Percentiles rank a stretch among this genome's conserved stretches.
phyloP scores from a whole-genome alignment of 2,797 vertebrate genomes.

The Amazona finschi region DNA sequence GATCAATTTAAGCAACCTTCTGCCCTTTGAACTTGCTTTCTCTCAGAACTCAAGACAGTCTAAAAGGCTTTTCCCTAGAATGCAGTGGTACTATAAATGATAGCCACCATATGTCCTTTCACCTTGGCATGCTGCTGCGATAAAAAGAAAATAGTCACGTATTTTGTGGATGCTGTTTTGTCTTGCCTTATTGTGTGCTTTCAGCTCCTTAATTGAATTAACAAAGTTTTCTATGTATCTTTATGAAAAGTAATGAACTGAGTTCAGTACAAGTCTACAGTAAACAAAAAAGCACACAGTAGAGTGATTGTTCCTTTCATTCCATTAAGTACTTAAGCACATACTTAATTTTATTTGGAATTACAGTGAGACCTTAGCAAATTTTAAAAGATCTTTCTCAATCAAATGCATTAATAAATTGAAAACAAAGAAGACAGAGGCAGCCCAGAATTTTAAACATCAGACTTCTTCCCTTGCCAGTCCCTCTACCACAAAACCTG shows the following conservation, averaged over 20 bases:
- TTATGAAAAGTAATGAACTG: not conserved
- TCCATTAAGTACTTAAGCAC: not conserved
- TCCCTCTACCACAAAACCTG: not conserved
- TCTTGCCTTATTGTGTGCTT: not conserved
- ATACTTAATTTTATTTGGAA: constrained; percentile 21
- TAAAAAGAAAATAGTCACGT: not conserved
- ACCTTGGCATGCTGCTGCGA: not conserved
- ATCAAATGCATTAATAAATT: constrained; percentile 19
- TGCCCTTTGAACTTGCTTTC: not conserved
- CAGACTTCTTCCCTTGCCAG: not conserved
- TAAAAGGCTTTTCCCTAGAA: not conserved
- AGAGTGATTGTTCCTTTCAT: not conserved
- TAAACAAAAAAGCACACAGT: not conserved
- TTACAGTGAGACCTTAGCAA: not conserved
- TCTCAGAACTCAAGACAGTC: not conserved
- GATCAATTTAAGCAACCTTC: not conserved
- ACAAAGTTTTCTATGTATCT: not conserved
- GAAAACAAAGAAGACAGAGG: not conserved
- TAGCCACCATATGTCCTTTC: not conserved
- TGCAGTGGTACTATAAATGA: not conserved
- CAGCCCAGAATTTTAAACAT: constrained; percentile 16
- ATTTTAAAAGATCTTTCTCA: not conserved
- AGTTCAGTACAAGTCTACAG: not conserved
- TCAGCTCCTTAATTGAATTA: not conserved
- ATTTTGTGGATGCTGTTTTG: not conserved